Evolutionary conservation across 2,113 vertebrate genomes (phyloP).

Genomic region (Irena cyanogastra): DNA sequence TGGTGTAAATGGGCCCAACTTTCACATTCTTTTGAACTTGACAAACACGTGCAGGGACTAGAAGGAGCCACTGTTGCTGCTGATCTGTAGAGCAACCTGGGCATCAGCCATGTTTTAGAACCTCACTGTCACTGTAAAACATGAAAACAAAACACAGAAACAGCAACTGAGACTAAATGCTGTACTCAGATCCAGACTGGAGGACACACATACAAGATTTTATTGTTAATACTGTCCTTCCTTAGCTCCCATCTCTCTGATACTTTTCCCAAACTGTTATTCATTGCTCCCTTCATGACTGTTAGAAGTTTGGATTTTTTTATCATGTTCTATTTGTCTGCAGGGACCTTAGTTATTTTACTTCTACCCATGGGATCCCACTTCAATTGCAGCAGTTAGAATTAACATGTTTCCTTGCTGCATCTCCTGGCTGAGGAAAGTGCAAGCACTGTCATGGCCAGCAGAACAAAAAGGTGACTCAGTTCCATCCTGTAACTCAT

Average conservation of each 20-base stretch:
- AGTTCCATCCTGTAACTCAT: background rate
- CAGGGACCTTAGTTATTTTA: background rate
- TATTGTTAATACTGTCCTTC: background rate
- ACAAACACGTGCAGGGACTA: background rate
- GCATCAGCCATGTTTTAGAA: background rate
- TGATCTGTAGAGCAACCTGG: background rate
- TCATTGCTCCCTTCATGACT: background rate
- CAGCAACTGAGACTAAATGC: background rate
- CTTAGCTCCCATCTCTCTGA: background rate
- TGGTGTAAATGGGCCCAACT: background rate
- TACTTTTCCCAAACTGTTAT: background rate
- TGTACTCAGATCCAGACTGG: background rate
- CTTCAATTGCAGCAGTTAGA: background rate
- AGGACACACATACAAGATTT: background rate
- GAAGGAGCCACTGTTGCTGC: background rate
- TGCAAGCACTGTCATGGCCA: background rate
- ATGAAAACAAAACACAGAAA: background rate
- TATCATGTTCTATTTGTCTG: background rate
- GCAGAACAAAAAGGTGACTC: background rate
- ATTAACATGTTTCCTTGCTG: background rate
- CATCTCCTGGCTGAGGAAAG: background rate
- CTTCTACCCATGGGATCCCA: background rate
- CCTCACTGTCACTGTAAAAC: background rate
- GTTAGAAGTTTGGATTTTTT: background rate
- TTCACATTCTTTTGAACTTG: background rate